phyloP scores from a whole-genome alignment of 1,140 invertebrate species.

The Drosophila bipectinata region DNA sequence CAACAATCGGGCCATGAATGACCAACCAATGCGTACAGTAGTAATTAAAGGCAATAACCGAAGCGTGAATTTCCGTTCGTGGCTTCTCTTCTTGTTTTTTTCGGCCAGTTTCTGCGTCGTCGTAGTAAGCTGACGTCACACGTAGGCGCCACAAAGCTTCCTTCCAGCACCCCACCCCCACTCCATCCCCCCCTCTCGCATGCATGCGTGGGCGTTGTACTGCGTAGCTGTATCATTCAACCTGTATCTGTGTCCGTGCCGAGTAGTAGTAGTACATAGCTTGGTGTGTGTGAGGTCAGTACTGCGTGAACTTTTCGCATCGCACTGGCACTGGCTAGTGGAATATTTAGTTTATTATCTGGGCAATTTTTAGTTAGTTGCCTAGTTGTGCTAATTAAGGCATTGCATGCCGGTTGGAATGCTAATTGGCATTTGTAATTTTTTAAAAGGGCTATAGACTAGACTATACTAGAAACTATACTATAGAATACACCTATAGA shows the following conservation, averaged over 20 bases:
- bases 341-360: conserved; percentile 20
- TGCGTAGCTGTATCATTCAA: conserved; percentile 11
- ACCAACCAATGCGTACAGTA: conserved; percentile 65
- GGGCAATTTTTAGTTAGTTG: conserved; percentile 8
- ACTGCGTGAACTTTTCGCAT: conserved; percentile 64
- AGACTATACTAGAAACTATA: background rate
- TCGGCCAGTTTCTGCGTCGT: conserved; percentile 68
- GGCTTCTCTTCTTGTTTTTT: conserved; percentile 6
- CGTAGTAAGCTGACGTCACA: conserved; percentile 71
- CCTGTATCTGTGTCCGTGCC: conserved; percentile 15
- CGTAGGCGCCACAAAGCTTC: conserved; percentile 59
- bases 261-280: background rate
- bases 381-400: conserved; percentile 40
- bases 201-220: conserved; percentile 67
- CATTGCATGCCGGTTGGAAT: conserved; percentile 9
- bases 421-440: conserved; percentile 43
- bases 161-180: background rate
- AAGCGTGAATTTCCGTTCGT: conserved; percentile 72
- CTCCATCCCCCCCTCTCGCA: background rate
- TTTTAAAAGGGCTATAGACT: conserved; percentile 1
- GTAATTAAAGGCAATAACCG: conserved; percentile 80
- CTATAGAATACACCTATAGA: too few relatives aligned
- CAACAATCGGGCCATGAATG: conserved; percentile 64
- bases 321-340: conserved; percentile 22
- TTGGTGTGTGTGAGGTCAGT: conserved; percentile 54